Evolutionary conservation across 2,888 invertebrate species (phyloP).

Genomic region (Ormyrus pomaceus): DNA sequence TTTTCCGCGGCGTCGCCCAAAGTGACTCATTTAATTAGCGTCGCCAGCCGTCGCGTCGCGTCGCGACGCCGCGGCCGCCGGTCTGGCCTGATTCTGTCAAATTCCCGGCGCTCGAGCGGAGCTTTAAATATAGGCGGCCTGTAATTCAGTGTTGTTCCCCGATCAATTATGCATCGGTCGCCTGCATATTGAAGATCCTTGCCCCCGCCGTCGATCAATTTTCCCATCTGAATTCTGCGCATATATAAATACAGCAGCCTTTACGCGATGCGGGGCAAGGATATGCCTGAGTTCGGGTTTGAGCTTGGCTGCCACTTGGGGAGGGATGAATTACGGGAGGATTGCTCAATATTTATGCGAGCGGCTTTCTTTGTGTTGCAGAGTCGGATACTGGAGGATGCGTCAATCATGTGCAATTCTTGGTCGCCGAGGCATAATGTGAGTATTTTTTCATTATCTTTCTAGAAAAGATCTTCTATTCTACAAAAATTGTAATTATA

Average conservation of each 20-base stretch:
- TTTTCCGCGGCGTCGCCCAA: constrained; percentile 62
- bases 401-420: constrained; percentile 93
- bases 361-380: constrained; percentile 74
- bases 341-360: background rate
- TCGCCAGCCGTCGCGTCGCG: constrained; percentile 58
- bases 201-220: constrained; percentile 14
- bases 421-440: constrained; percentile 94
- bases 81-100: constrained; percentile 73
- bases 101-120: constrained; percentile 61
- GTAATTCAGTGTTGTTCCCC: constrained; percentile 43
- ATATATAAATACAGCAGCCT: constrained; percentile 2
- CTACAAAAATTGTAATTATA: too few species aligned
- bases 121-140: constrained; percentile 53
- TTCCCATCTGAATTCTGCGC: background rate
- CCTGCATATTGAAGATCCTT: constrained; percentile 39
- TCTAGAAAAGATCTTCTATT: too few species aligned
- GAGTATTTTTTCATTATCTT: constrained; percentile 76
- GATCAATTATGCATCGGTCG: constrained; percentile 42
- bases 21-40: constrained; percentile 73
- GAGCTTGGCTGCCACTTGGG: too few species aligned
- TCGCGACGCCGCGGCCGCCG: constrained; percentile 68
- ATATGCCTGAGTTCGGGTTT: too few species aligned
- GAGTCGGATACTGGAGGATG: constrained; percentile 93
- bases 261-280: background rate
- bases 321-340: too few species aligned